Evolutionary conservation across 1,140 invertebrate genomes (phyloP).

Genomic region (Stratiolaelaps scimitus): DNA sequence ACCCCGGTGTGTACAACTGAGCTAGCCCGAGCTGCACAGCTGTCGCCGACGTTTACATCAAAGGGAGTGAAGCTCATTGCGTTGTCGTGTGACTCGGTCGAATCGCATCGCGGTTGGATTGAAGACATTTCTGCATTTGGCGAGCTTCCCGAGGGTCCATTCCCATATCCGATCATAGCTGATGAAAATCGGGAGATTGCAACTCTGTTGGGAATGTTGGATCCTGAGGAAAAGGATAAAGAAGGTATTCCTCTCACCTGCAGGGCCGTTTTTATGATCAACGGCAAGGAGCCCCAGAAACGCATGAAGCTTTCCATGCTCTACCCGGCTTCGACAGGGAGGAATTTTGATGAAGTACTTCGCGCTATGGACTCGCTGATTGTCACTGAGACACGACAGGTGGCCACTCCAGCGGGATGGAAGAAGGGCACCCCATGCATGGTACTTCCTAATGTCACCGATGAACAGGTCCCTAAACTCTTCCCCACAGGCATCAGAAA

Average conservation of each 20-base stretch:
- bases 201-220: no score
- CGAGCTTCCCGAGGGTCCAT: slow-evolving; percentile 51
- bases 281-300: slow-evolving; percentile 72
- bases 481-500: slow-evolving; percentile 10
- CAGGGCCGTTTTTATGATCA: no score
- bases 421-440: slow-evolving; percentile 18
- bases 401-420: slow-evolving; percentile 4
- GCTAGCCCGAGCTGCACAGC: slow-evolving; percentile 59
- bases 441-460: slow-evolving; percentile 6
- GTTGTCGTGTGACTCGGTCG: slow-evolving; percentile 75
- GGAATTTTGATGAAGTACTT: slow-evolving; percentile 56
- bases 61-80: no score
- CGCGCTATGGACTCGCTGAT: slow-evolving; percentile 20
- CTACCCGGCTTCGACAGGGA: slow-evolving; percentile 77
- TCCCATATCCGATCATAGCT: slow-evolving; percentile 75
- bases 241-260: no score
- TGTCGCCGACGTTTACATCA: slow-evolving; percentile 61
- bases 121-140: slow-evolving; percentile 58
- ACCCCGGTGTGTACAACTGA: no score
- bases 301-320: slow-evolving; percentile 72
- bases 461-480: slow-evolving; percentile 1
- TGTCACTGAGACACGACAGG: slow-evolving; percentile 5
- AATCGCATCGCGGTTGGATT: slow-evolving; percentile 70
- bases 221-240: no score
- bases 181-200: slow-evolving; percentile 59